Conservation (phyloP, 1,140 invertebrate genomes). For the Pseudomyrmex dendroicus region DNA sequence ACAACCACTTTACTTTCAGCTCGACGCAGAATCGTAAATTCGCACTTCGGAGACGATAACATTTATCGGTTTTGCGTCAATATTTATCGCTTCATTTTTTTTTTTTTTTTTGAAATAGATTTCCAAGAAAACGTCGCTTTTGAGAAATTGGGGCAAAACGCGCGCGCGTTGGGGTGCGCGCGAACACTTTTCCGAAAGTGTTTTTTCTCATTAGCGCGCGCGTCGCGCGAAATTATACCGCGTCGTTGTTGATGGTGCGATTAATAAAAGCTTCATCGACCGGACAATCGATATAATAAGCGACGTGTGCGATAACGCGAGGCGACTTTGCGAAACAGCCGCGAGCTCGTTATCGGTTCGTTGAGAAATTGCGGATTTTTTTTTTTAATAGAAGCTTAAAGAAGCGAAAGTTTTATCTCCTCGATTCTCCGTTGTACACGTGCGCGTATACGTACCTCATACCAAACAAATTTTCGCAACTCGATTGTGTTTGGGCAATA, state of each 20-base stretch:
- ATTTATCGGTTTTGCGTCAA: background rate
- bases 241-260: background rate
- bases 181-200: background rate
- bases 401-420: background rate
- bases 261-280: background rate
- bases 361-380: background rate
- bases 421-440: background rate
- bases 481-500: too few species aligned
- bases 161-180: too few species aligned
- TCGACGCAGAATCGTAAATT: background rate
- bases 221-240: background rate
- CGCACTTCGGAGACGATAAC: background rate
- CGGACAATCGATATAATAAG: background rate
- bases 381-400: background rate
- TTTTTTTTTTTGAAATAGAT: too few species aligned
- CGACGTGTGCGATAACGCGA: background rate
- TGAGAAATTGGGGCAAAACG: too few species aligned
- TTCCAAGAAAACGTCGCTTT: too few species aligned
- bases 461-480: too few species aligned
- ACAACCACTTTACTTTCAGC: constrained; percentile 40
- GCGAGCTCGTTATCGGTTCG: background rate
- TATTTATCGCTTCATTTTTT: constrained; percentile 3
- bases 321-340: too few species aligned
- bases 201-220: background rate
- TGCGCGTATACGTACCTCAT: too few species aligned